These are phyloP conservation scores for Myiothlypis chrysogaster DNA, from an alignment of 2,797 vertebrate species.

Conservation along the genomic window DNA sequence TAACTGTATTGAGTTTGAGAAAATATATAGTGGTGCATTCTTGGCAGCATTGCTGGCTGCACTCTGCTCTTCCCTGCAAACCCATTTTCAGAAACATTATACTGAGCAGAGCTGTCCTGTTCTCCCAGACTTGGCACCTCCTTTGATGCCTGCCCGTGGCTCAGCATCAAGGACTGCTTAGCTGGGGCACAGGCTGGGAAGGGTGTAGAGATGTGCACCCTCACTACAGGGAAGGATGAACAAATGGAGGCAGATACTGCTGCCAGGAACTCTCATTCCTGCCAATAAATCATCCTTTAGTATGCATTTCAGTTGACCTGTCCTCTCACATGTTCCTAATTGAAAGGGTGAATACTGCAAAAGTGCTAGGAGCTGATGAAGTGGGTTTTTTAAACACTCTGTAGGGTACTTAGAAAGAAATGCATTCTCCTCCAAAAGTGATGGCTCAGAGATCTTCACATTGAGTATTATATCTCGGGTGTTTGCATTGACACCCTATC, in stretches of 20 bases:
- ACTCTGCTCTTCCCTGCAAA: neutral
- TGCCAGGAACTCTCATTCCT: neutral
- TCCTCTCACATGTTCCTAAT: neutral
- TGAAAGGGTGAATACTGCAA: neutral
- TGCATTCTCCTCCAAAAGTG: neutral
- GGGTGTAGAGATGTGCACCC: fast-evolving
- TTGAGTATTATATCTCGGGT: neutral
- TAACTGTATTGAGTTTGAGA: neutral
- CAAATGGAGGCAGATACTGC: neutral
- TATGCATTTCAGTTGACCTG: neutral
- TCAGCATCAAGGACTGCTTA: neutral
- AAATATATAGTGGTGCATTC: neutral
- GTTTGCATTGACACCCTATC: neutral
- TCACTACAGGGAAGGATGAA: neutral
- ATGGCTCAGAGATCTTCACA: neutral
- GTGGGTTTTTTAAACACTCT: neutral
- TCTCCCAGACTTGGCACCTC: neutral
- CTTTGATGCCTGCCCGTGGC: fast-evolving
- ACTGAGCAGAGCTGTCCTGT: neutral
- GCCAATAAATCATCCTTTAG: neutral
- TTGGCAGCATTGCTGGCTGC: neutral
- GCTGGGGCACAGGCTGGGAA: neutral
- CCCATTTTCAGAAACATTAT: neutral
- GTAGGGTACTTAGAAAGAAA: neutral
- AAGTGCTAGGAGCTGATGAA: neutral